These are phyloP conservation scores for Stegastes partitus DNA, from an alignment of 2,113 vertebrate species.

Conservation along the genomic window DNA sequence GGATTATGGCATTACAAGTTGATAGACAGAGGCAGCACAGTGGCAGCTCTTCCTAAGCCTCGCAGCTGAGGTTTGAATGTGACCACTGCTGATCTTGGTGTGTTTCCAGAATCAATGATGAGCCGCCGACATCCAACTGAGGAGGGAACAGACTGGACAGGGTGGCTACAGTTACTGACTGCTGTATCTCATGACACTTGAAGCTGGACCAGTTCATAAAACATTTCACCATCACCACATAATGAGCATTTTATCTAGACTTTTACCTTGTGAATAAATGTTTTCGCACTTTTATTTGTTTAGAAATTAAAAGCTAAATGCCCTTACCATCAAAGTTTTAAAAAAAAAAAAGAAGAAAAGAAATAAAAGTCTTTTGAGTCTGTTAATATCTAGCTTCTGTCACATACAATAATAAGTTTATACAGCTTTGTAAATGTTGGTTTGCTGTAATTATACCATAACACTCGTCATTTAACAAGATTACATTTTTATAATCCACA, in stretches of 20 bases:
- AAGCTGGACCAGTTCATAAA: background rate
- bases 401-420: background rate
- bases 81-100: background rate
- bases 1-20: constrained; percentile 19
- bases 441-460: constrained; percentile 36
- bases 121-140: background rate
- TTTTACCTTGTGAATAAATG: too few species aligned
- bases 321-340: too few species aligned
- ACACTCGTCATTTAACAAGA: constrained; percentile 53
- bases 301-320: background rate
- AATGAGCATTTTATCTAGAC: too few species aligned
- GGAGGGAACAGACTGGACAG: background rate
- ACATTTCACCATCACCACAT: too few species aligned
- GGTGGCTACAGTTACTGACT: background rate
- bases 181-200: background rate
- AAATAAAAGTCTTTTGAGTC: background rate
- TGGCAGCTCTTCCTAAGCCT: constrained; percentile 13
- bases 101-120: constrained; percentile 17
- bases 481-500: constrained; percentile 65
- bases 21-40: constrained; percentile 8
- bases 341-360: too few species aligned
- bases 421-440: constrained; percentile 30
- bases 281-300: background rate
- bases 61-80: constrained; percentile 16
- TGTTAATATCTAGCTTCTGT: background rate